Evolutionary conservation across 2,113 vertebrate genomes (phyloP).

Genomic region (Chrysochloris asiatica): DNA sequence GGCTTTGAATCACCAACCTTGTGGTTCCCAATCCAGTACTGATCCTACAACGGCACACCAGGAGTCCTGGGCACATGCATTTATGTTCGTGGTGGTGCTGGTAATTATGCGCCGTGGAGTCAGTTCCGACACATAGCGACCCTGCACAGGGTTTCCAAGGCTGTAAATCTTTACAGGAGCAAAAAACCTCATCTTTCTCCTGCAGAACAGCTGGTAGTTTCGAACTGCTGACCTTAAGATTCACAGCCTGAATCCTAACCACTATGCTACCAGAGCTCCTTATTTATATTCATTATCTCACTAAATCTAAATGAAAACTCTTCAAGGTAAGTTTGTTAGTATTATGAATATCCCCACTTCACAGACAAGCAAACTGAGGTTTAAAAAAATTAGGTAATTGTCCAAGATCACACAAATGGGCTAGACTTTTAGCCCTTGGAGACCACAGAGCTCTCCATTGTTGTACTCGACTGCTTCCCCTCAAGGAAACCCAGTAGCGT

Average conservation of each 20-base stretch:
- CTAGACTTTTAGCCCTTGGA: background rate
- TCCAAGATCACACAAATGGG: background rate
- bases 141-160: too few relatives aligned
- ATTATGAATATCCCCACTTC: background rate
- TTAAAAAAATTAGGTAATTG: background rate
- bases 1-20: too few relatives aligned
- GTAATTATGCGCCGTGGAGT: too few relatives aligned
- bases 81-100: background rate
- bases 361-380: background rate
- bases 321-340: background rate
- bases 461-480: background rate
- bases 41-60: too few relatives aligned
- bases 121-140: too few relatives aligned
- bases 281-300: background rate
- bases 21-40: too few relatives aligned
- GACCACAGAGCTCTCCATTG: background rate
- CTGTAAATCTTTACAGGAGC: too few relatives aligned
- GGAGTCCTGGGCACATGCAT: background rate
- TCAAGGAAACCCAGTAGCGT: background rate
- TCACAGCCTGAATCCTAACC: too few relatives aligned
- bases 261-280: too few relatives aligned
- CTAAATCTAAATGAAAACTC: background rate
- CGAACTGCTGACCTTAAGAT: too few relatives aligned
- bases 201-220: too few relatives aligned
- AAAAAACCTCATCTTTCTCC: too few relatives aligned